Base-by-base conservation (phyloP, 2,113 vertebrate genomes). In the Fukomys damarensis region DNA sequence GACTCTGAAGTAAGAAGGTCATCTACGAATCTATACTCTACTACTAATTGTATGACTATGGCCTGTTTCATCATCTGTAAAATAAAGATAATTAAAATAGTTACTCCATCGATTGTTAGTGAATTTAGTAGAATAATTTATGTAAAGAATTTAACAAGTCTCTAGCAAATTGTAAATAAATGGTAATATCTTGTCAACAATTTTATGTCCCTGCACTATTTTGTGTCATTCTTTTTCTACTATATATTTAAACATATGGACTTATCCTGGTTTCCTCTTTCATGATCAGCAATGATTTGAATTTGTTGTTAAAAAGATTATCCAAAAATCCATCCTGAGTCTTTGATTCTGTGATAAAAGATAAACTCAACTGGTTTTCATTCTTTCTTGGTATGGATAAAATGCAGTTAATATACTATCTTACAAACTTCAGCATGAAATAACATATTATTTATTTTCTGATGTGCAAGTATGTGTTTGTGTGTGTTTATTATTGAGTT, bases 351-450 rank as follows among this genome's bases (percentile, higher is more conserved):
- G 9, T 76, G n/a, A 41, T 66, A 80, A 56, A 77, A 86, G 84
- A 94, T 92, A 94, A 92, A 96, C 7, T 82, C 8, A 77, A 12
- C 58, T 91, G n/a, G 32, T 83, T 93, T 86, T 96, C 35, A 0
- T 43, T 59, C 12, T 87, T 63, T 81, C 54, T 88, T 3, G 5
- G 17, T 46, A 66, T 58, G 41, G 90, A 82, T 30, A 91, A 56
- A 58, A 52, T 61, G 4, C 30, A 89, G 9, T 72, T 66, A 76
- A 3, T 82, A 65, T 8, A 10, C 46, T 77, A n/a, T n/a, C 35
- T 89, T 95, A 79, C 30, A 95, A 83, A 79, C 41, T 13, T 38
- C 49, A 26, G 1, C 43, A 82, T 52, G 26, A 82, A 65, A 9
- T 68, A 82, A 54, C n/a, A 56, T 66, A 41, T 85, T 63, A 88